Percentiles rank a stretch among this genome's conserved stretches.
phyloP scores from a whole-genome alignment of 2,888 invertebrate genomes.

The Limnephilus marmoratus region DNA sequence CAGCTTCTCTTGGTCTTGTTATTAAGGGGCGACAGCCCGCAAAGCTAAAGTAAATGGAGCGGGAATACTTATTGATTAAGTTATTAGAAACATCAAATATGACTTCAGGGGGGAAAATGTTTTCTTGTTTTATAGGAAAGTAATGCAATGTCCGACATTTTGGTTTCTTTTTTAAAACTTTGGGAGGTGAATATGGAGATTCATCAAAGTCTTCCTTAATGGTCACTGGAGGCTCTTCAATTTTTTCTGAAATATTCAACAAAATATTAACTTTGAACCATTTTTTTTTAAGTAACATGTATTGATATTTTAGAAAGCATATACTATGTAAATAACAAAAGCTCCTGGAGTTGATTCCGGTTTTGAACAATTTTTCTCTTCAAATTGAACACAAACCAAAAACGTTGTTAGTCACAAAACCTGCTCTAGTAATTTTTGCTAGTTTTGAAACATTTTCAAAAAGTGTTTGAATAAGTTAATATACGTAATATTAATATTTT shows the following conservation, averaged over 20 bases:
- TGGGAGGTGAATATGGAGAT: slow-evolving; percentile 54
- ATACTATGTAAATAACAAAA: not conserved
- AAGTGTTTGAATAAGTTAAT: too few species aligned
- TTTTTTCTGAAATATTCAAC: slow-evolving; percentile 67
- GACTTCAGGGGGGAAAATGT: slow-evolving; percentile 44
- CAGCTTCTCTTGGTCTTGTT: slow-evolving; percentile 38
- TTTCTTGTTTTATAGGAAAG: slow-evolving; percentile 58
- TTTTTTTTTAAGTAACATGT: too few species aligned
- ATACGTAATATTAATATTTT: too few species aligned
- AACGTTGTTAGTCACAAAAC: not conserved
- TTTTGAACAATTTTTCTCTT: not conserved
- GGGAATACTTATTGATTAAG: slow-evolving; percentile 38
- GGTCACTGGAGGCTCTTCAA: slow-evolving; percentile 65
- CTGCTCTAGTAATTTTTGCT: too few species aligned
- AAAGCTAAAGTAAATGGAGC: slow-evolving; percentile 56
- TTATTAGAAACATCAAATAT: slow-evolving; percentile 57
- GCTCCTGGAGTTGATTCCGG: not conserved
- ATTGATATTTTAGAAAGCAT: not conserved
- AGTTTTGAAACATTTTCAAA: too few species aligned
- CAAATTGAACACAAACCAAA: not conserved
- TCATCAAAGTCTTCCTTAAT: slow-evolving; percentile 53
- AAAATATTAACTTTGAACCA: not conserved
- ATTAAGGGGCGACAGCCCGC: slow-evolving; percentile 53
- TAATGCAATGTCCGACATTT: slow-evolving; percentile 58
- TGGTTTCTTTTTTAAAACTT: slow-evolving; percentile 58